A percentile compares a stretch with the other conserved stretches of the same genome.
These are phyloP conservation scores for Erpetoichthys calabaricus DNA, from an alignment of 2,797 vertebrate genomes.

Conservation along the genomic window DNA sequence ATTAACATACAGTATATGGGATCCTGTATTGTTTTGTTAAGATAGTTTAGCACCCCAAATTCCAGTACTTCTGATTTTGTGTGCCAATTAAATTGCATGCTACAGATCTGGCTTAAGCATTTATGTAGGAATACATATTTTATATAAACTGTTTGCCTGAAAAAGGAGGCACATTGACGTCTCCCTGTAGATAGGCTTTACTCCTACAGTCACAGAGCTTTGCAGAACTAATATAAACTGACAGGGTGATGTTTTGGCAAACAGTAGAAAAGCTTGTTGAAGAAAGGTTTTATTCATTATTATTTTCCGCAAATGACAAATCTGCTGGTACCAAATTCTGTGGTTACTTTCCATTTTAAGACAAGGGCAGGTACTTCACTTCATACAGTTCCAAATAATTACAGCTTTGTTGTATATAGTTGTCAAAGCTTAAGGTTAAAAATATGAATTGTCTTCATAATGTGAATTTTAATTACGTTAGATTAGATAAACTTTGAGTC, in stretches of 20 bases:
- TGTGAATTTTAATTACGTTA: too few species aligned
- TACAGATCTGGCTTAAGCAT: slow-evolving; percentile 15
- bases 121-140: slow-evolving; percentile 15
- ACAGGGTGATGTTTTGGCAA: slow-evolving; percentile 34
- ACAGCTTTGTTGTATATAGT: too few species aligned
- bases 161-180: slow-evolving; percentile 21
- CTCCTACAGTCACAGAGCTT: slow-evolving; percentile 15
- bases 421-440: too few species aligned
- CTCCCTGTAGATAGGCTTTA: slow-evolving; percentile 19
- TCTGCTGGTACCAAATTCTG: slow-evolving; percentile 15
- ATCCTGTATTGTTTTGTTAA: too few species aligned
- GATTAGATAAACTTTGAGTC: too few species aligned
- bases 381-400: too few species aligned
- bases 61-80: not conserved
- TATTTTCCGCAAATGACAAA: slow-evolving; percentile 40
- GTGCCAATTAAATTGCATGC: slow-evolving; percentile 12
- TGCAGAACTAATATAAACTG: slow-evolving; percentile 27
- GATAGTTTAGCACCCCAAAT: too few species aligned
- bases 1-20: too few species aligned
- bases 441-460: too few species aligned
- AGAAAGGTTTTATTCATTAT: slow-evolving; percentile 21
- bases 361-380: too few species aligned
- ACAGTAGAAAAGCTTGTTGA: slow-evolving; percentile 23
- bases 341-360: slow-evolving; percentile 29
- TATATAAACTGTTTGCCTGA: slow-evolving; percentile 25